Evolutionary conservation across 2,113 vertebrate genomes (phyloP).

Genomic region (Nycticebus coucang): DNA sequence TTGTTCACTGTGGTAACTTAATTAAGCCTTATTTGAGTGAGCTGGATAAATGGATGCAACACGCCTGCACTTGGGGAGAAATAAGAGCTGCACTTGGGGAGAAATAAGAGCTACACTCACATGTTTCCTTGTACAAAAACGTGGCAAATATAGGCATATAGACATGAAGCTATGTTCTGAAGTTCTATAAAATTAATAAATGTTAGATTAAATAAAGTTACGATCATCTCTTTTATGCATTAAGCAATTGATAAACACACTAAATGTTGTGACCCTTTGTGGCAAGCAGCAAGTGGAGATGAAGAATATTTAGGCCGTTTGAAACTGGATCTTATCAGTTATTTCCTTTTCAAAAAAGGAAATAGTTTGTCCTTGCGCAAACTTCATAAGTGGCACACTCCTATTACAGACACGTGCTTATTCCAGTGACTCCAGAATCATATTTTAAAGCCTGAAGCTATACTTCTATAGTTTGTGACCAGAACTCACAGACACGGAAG

Average conservation of each 20-base stretch:
- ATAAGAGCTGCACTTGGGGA: not conserved
- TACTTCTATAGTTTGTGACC: not conserved
- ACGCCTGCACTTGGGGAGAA: not conserved
- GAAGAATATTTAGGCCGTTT: not conserved
- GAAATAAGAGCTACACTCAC: too few species aligned
- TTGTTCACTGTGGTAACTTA: not conserved
- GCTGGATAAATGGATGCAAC: not conserved
- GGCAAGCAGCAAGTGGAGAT: not conserved
- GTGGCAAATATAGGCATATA: not conserved
- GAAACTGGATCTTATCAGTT: conserved; percentile 4
- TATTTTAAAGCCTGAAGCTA: conserved; percentile 11
- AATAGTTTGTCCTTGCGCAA: not conserved
- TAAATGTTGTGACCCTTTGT: not conserved
- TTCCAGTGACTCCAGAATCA: not conserved
- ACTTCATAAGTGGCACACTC: not conserved
- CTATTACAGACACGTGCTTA: not conserved
- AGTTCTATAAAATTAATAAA: not conserved
- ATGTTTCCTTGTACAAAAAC: not conserved
- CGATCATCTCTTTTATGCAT: not conserved
- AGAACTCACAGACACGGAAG: conserved; percentile 20
- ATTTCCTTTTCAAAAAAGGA: not conserved
- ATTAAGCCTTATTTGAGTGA: not conserved
- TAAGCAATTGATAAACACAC: not conserved
- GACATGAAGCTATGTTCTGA: not conserved
- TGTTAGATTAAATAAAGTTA: not conserved